phyloP scores from a whole-genome alignment of 2,888 invertebrate species.

The Rhagonycha fulva region DNA sequence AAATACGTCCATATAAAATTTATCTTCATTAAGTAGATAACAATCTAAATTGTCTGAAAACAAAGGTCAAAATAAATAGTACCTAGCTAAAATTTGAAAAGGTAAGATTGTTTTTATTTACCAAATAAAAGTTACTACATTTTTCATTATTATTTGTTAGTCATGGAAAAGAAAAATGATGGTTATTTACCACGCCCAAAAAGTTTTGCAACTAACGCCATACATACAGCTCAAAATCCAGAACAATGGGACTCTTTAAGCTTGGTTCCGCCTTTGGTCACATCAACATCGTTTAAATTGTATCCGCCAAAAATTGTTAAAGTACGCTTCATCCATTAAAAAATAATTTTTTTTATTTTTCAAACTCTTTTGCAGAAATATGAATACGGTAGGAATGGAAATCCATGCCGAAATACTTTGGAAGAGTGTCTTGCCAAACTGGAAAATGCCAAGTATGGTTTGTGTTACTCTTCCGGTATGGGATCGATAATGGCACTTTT shows the following conservation, averaged over 20 bases:
- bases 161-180: background rate
- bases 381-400: conserved; percentile 89
- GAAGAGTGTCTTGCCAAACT: conserved; percentile 85
- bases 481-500: conserved; percentile 77
- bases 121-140: no score
- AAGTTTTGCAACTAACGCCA: conserved; percentile 86
- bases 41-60: no score
- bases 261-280: conserved; percentile 87
- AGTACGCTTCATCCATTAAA: background rate
- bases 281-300: conserved; percentile 92
- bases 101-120: no score
- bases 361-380: conserved; percentile 67
- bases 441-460: conserved; percentile 81
- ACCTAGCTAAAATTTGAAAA: no score
- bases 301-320: conserved; percentile 59
- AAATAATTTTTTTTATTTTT: background rate
- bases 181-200: conserved; percentile 63
- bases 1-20: no score
- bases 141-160: background rate
- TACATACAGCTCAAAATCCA: conserved; percentile 91
- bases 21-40: no score
- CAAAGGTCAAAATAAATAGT: no score
- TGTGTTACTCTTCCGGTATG: conserved; percentile 83
- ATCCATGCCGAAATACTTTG: conserved; percentile 83
- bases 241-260: conserved; percentile 84